A percentile compares a stretch with the other conserved stretches of the same genome.
Conservation (phyloP, 2,888 invertebrate species). For the Graphium colonna region DNA sequence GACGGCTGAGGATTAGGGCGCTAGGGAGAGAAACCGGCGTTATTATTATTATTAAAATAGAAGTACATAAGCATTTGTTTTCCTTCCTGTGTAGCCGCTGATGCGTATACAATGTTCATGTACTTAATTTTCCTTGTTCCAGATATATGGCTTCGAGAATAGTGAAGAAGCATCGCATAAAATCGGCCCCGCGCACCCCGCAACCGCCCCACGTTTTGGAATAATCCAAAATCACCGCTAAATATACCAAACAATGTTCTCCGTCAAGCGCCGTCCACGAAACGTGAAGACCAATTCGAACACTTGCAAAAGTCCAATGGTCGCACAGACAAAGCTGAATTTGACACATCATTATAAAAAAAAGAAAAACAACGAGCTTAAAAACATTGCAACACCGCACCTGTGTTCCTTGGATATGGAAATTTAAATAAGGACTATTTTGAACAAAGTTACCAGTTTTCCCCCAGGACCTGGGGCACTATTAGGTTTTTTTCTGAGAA, state of each 20-base stretch:
- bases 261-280: constrained; percentile 30
- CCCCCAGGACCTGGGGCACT: constrained; percentile 7
- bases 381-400: constrained; percentile 35
- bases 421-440: constrained; percentile 29
- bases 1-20: too few species aligned
- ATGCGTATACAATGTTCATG: neutral
- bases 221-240: constrained; percentile 20
- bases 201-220: constrained; percentile 10
- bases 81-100: neutral
- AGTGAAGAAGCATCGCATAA: constrained; percentile 35
- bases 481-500: constrained; percentile 28
- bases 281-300: constrained; percentile 16
- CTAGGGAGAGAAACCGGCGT: too few species aligned
- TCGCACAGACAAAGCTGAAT: constrained; percentile 21
- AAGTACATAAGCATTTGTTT: too few species aligned
- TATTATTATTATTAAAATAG: too few species aligned
- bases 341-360: constrained; percentile 23
- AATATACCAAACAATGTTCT: constrained; percentile 29
- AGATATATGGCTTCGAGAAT: constrained; percentile 36
- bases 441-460: constrained; percentile 13
- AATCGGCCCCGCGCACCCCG: constrained; percentile 16
- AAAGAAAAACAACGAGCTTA: constrained; percentile 71
- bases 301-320: constrained; percentile 19
- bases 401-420: constrained; percentile 44
- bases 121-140: constrained; percentile 26